phyloP scores from a whole-genome alignment of 2,888 invertebrate species.

The Drosophila anomelani region DNA sequence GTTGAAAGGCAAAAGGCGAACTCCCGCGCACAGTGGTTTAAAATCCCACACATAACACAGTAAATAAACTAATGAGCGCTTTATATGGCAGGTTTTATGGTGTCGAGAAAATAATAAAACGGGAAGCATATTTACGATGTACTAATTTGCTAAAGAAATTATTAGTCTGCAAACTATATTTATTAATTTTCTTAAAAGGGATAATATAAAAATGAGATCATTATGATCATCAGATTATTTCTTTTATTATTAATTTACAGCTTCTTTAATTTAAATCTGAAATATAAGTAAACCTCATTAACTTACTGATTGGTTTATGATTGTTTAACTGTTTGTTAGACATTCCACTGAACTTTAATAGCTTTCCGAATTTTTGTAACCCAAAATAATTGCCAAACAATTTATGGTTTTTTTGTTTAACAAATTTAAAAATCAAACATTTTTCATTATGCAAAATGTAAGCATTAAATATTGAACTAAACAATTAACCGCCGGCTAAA shows the following conservation, averaged over 20 bases:
- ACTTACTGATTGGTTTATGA: not conserved
- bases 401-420: not conserved
- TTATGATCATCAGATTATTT: too few relatives aligned
- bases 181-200: not conserved
- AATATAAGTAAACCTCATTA: not conserved
- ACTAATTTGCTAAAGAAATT: not conserved
- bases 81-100: conserved; percentile 4
- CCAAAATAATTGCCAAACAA: not conserved
- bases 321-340: too few relatives aligned
- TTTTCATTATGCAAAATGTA: conserved; percentile 12
- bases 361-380: not conserved
- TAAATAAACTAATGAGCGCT: not conserved
- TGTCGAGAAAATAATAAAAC: not conserved
- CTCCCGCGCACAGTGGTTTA: conserved; percentile 50
- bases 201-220: too few relatives aligned
- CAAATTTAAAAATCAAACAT: conserved; percentile 1
- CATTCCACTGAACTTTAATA: not conserved
- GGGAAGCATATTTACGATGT: not conserved
- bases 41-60: conserved; percentile 21
- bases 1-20: conserved; percentile 77
- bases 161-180: not conserved
- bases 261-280: too few relatives aligned
- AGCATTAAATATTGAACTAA: conserved; percentile 1
- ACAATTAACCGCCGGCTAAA: conserved; percentile 28
- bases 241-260: not conserved